Percentiles rank a stretch among this genome's conserved stretches.
Evolutionary conservation across 1,140 invertebrate genomes (phyloP).

Genomic region (Batillaria attramentaria): DNA sequence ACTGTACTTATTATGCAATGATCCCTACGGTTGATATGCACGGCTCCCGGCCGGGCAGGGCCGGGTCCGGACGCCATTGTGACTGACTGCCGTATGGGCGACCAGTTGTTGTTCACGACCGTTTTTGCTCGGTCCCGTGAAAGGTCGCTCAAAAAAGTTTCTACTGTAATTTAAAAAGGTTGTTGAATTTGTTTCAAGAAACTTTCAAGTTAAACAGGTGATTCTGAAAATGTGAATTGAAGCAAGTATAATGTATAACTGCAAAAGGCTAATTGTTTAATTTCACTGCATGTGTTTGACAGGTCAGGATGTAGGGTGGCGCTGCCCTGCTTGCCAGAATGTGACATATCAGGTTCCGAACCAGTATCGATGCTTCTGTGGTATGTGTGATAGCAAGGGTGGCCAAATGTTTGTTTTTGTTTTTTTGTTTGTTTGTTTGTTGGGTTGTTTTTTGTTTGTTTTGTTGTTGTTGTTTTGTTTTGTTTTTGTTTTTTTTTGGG

Average conservation of each 20-base stretch:
- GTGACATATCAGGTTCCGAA: slow-evolving; percentile 56
- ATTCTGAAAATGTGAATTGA: slow-evolving; percentile 6
- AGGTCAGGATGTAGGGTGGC: slow-evolving; percentile 83
- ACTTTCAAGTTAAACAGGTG: neutral
- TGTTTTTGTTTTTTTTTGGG: neutral
- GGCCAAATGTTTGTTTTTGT: slow-evolving; percentile 64
- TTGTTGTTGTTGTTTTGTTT: neutral
- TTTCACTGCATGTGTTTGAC: too few species aligned
- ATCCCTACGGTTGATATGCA: too few species aligned
- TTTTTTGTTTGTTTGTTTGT: slow-evolving; percentile 62
- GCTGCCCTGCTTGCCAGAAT: slow-evolving; percentile 81
- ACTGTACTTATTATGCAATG: too few species aligned
- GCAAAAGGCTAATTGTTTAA: too few species aligned
- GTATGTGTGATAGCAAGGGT: slow-evolving; percentile 47
- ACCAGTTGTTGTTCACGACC: too few species aligned
- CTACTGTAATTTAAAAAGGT: neutral
- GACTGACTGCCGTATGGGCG: too few species aligned
- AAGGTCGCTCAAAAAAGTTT: too few species aligned
- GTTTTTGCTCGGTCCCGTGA: too few species aligned
- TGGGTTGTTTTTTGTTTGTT: slow-evolving; percentile 15
- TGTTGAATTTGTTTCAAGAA: neutral
- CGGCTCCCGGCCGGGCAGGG: too few species aligned
- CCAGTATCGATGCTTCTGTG: slow-evolving; percentile 72
- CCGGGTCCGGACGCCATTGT: too few species aligned
- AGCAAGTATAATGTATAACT: too few species aligned